Conservation (phyloP, 2,888 invertebrate genomes). For the Agrochola lota region DNA sequence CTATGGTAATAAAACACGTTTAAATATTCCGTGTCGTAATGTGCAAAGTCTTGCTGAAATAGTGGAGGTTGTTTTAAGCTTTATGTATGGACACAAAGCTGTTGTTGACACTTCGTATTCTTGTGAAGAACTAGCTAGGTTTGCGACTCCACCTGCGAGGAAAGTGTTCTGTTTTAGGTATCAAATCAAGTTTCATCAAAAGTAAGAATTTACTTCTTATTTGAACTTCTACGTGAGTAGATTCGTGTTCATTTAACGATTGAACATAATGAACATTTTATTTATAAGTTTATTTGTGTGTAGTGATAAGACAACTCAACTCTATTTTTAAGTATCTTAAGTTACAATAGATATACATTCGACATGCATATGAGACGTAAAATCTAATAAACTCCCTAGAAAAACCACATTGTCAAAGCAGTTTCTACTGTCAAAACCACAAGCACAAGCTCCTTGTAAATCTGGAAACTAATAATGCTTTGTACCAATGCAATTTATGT, state of each 20-base stretch:
- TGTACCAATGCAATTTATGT: constrained; percentile 23
- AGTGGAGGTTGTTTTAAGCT: constrained; percentile 24
- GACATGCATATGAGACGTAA: too few species aligned
- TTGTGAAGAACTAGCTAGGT: not conserved
- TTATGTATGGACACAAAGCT: constrained; percentile 12
- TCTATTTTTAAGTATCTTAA: too few species aligned
- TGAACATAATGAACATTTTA: too few species aligned
- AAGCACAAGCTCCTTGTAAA: constrained; percentile 5
- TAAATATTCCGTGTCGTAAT: constrained; percentile 38
- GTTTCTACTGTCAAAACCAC: not conserved
- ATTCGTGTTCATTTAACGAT: too few species aligned
- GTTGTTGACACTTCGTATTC: constrained; percentile 33
- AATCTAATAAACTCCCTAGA: too few species aligned
- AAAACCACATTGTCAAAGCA: not conserved
- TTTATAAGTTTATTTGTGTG: too few species aligned
- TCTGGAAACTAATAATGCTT: constrained; percentile 16
- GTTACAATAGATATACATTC: too few species aligned
- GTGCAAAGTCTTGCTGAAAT: constrained; percentile 11
- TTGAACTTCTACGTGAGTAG: too few species aligned
- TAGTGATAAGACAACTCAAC: too few species aligned
- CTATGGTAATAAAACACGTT: constrained; percentile 42
- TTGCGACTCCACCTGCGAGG: not conserved
- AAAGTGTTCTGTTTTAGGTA: not conserved
- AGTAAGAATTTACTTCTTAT: too few species aligned
- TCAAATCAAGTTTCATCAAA: too few species aligned